Evolutionary conservation across 2,797 vertebrate genomes (phyloP).

Genomic region (Sebastiscus albofasciatus): DNA sequence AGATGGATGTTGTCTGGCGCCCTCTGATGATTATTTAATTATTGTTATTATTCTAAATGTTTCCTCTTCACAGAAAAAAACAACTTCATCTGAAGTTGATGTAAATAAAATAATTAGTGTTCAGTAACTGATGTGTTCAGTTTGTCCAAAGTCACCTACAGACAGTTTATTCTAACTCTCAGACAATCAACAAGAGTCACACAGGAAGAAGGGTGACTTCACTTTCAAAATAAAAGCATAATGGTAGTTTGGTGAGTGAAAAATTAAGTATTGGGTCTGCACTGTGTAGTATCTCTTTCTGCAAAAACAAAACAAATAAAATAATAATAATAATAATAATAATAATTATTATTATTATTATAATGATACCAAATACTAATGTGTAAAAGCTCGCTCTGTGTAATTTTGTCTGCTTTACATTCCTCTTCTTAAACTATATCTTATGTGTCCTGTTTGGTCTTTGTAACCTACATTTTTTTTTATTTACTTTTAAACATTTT

Average conservation of each 20-base stretch:
- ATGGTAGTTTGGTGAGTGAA: rapidly evolving
- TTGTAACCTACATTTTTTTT: too few species aligned
- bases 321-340: too few species aligned
- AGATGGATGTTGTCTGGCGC: conserved; percentile 3
- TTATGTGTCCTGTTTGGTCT: too few species aligned
- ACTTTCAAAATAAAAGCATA: conserved; percentile 28
- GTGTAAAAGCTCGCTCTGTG: too few species aligned
- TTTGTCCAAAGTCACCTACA: background rate
- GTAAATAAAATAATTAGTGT: background rate
- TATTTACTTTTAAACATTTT: too few species aligned
- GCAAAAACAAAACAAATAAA: background rate
- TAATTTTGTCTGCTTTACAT: too few species aligned
- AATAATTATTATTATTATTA: background rate
- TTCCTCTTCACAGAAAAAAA: background rate
- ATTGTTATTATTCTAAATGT: background rate
- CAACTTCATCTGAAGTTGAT: background rate
- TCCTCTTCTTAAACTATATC: too few species aligned
- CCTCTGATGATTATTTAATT: conserved; percentile 6
- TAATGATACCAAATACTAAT: too few species aligned
- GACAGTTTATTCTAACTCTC: background rate
- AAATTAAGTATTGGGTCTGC: background rate
- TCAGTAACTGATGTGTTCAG: background rate
- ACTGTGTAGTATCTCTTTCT: background rate
- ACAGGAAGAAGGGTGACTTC: rapidly evolving
- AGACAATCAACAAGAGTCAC: background rate